phyloP scores from a whole-genome alignment of 1,140 invertebrate genomes.

The Dermatophagoides farinae region DNA sequence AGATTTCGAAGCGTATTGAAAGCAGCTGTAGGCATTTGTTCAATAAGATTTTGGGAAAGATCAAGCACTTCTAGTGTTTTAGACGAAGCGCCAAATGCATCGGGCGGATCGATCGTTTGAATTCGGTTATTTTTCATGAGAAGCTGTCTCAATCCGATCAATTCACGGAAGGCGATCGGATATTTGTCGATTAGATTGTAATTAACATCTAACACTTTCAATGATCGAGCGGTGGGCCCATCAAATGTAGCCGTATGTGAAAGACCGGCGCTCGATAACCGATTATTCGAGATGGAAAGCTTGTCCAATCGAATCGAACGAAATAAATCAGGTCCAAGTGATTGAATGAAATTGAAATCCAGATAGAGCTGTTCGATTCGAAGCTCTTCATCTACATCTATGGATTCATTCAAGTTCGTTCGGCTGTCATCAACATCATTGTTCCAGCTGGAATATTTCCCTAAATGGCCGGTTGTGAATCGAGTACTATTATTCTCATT shows the following conservation, averaged over 20 bases:
- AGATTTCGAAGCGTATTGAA: slow-evolving; percentile 44
- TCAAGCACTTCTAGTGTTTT: slow-evolving; percentile 46
- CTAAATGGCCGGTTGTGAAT: neutral
- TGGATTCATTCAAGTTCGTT: neutral
- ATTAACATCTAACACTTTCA: slow-evolving; percentile 21
- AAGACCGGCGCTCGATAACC: slow-evolving; percentile 34
- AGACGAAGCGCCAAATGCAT: slow-evolving; percentile 58
- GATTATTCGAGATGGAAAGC: slow-evolving; percentile 55
- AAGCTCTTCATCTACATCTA: neutral
- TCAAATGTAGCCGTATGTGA: slow-evolving; percentile 42
- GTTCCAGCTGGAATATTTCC: neutral
- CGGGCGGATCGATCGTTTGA: slow-evolving; percentile 40
- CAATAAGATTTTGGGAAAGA: slow-evolving; percentile 54
- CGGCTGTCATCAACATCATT: neutral
- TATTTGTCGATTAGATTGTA: slow-evolving; percentile 21
- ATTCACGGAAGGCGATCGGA: slow-evolving; percentile 38
- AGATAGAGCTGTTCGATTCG: slow-evolving; percentile 51
- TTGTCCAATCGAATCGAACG: slow-evolving; percentile 42
- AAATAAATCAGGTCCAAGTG: slow-evolving; percentile 41
- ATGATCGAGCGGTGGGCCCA: slow-evolving; percentile 25
- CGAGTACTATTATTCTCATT: no score
- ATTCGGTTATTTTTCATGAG: slow-evolving; percentile 62
- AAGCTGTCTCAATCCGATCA: slow-evolving; percentile 49
- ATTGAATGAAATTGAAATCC: slow-evolving; percentile 47
- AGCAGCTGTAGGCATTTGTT: slow-evolving; percentile 41